phyloP scores from a whole-genome alignment of 1,140 invertebrate genomes.

The Ceratosolen fusciceps region DNA sequence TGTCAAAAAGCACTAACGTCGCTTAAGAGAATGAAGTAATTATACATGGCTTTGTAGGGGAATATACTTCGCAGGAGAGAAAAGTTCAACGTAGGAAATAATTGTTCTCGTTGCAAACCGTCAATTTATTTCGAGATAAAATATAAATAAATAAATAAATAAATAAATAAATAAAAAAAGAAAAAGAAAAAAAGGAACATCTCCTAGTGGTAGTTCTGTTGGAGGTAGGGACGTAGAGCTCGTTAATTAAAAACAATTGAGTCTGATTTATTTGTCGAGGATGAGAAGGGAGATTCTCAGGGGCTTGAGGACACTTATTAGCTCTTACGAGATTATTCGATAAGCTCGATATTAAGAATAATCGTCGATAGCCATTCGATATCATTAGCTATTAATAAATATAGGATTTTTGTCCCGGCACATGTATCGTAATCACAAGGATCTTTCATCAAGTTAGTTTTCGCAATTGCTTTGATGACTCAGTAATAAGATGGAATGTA shows the following conservation, averaged over 20 bases:
- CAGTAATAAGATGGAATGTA: slow-evolving; percentile 8
- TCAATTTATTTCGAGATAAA: too few species aligned
- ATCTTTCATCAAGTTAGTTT: slow-evolving; percentile 24
- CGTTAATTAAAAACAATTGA: neutral
- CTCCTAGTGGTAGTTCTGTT: neutral
- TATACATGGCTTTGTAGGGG: too few species aligned
- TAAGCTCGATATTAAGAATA: slow-evolving; percentile 6
- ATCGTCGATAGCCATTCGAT: neutral
- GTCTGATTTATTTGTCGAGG: neutral
- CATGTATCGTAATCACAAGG: neutral
- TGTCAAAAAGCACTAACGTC: too few species aligned
- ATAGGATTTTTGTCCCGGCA: neutral
- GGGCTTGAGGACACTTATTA: neutral
- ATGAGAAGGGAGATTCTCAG: neutral
- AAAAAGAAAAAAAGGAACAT: neutral
- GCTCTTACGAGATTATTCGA: neutral
- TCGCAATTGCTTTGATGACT: slow-evolving; percentile 21
- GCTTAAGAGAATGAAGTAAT: too few species aligned
- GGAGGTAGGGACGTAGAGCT: neutral
- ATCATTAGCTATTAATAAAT: slow-evolving; percentile 23
- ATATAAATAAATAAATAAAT: too few species aligned
- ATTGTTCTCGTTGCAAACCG: too few species aligned
- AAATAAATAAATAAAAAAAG: too few species aligned
- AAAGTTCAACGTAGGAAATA: too few species aligned
- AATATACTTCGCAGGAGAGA: too few species aligned